Evolutionary conservation across 2,797 vertebrate species (phyloP), one percentile per base, ranked within the genome.

Genomic region (Karalla daura): DNA sequence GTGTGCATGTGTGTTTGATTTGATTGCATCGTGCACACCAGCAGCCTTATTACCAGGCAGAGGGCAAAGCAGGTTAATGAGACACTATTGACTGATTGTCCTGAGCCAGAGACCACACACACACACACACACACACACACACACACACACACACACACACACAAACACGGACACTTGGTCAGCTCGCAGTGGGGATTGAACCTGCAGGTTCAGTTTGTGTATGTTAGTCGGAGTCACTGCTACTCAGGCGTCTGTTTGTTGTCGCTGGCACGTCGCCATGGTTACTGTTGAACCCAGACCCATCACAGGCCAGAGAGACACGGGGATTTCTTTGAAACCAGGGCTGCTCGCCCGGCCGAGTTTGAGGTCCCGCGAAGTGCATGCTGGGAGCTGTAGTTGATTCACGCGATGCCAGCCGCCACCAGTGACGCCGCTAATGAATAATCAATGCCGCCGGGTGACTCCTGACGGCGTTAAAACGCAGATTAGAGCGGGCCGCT

Each of bases 81-180:
- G 70, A 84, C 76, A 62, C 72, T 88, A 88, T 88, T 85, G 85
- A 90, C 80, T 80, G 68, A 83, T 81, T 70, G 62, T 80, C 58
- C 28, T 35, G 64, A 60, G 58, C 72, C 64, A 74, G 59, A 59
- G 25, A 66, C 39, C 37, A 18, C 59, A 36, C 44, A 64, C 44
- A 30, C 72, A 51, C 63, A 61, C 52, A 59, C 54, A 65, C 70
- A 63, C 55, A 67, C 66, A 66, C 52, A 63, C 56, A 64, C 75
- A 76, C 37, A 49, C 53, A 67, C 51, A 52, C 44, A 49, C 45
- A 67, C 62, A 60, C 53, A 33, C 45, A 63, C 58, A 54, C 37
- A 52, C 54, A 39, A 23, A 27, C 40, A 37, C 39, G 6, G 14
- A 21, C 58, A 46, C 35, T 7, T 37, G 21, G 39, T 63, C 24